Conservation (phyloP, 2,888 invertebrate genomes). For the Calliphora vomitoria region DNA sequence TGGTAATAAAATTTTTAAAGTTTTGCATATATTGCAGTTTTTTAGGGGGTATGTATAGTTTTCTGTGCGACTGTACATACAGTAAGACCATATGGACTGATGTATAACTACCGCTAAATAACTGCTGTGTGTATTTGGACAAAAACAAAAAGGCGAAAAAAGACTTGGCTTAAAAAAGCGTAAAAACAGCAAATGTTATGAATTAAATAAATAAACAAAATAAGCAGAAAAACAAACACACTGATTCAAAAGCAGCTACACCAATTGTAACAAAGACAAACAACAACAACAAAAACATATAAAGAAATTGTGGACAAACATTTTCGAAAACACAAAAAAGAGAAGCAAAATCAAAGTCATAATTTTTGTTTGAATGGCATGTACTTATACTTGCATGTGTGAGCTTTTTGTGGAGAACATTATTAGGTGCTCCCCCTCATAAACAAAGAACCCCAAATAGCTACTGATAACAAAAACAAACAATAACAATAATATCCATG, state of each 20-base stretch:
- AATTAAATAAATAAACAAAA: conserved; percentile 54
- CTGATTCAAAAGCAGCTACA: not conserved
- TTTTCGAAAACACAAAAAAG: not conserved
- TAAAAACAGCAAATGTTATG: conserved; percentile 34
- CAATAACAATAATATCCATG: conserved; percentile 23
- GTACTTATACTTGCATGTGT: too few relatives aligned
- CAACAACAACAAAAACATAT: not conserved
- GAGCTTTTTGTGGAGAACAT: not conserved
- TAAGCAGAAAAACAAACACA: not conserved
- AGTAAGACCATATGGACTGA: not conserved
- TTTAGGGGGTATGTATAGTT: too few relatives aligned
- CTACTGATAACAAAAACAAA: conserved; percentile 47
- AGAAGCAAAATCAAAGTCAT: not conserved
- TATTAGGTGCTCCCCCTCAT: not conserved
- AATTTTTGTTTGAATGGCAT: too few relatives aligned
- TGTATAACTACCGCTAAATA: not conserved
- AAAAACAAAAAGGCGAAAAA: conserved; percentile 6
- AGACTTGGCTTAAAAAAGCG: conserved; percentile 5
- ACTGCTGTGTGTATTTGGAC: not conserved
- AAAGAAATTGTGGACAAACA: not conserved
- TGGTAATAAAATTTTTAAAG: too few relatives aligned
- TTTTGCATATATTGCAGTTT: too few relatives aligned
- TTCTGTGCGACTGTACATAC: too few relatives aligned
- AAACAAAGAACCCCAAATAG: conserved; percentile 33
- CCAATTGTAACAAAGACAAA: not conserved